Evolutionary conservation across 1,140 invertebrate species (phyloP).

Genomic region (Dendrolimus kikuchii): DNA sequence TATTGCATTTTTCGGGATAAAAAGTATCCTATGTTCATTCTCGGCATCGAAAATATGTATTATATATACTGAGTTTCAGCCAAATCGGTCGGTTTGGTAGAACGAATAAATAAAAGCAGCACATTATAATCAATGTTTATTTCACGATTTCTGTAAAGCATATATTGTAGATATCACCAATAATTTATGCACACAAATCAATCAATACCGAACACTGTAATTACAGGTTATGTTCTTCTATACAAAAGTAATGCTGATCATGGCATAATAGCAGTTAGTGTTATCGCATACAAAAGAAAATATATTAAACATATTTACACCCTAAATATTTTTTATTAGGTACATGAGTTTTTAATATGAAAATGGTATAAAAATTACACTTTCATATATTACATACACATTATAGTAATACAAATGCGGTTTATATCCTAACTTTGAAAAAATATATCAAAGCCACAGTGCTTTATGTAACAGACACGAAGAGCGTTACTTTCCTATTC

Average conservation of each 20-base stretch:
- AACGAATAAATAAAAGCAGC: constrained; percentile 19
- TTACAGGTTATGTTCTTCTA: constrained; percentile 49
- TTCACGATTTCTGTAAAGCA: constrained; percentile 70
- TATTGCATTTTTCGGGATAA: too few relatives aligned
- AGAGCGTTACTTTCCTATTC: constrained; percentile 25
- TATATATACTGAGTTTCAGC: too few relatives aligned
- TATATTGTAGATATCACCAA: constrained; percentile 71
- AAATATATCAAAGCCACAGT: constrained; percentile 69
- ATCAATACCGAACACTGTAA: constrained; percentile 63
- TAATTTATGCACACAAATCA: constrained; percentile 68
- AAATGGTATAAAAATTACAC: constrained; percentile 72
- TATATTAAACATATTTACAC: constrained; percentile 71
- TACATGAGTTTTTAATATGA: constrained; percentile 69
- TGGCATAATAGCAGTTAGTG: constrained; percentile 63
- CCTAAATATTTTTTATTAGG: constrained; percentile 63
- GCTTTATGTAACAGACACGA: constrained; percentile 46
- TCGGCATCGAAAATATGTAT: too few relatives aligned
- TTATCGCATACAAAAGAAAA: constrained; percentile 65
- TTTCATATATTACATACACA: constrained; percentile 66
- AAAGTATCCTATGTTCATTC: too few relatives aligned
- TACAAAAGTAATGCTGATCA: constrained; percentile 64
- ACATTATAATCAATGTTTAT: constrained; percentile 64
- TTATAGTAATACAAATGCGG: constrained; percentile 64
- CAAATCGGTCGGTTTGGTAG: too few relatives aligned
- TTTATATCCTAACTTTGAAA: constrained; percentile 61